Evolutionary conservation across 1,140 invertebrate species (phyloP), one percentile per base, ranked within the genome.

Genomic region (Calephelis virginiensis): DNA sequence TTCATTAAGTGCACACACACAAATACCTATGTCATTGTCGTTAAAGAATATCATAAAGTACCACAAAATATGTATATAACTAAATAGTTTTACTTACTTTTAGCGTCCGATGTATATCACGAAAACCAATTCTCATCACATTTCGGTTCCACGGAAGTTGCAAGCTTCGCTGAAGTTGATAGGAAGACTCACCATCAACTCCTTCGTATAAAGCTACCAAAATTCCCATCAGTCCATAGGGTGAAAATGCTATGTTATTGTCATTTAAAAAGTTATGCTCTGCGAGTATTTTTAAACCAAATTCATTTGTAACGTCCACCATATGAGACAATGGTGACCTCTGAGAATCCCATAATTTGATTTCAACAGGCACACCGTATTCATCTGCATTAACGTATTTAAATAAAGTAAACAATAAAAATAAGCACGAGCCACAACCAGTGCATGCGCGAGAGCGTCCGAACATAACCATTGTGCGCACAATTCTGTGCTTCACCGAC

Each of bases 231-330:
- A 96, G 82, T 0, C 96, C 95, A 45, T 96, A 96, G 5, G 96
- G 96, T 1, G 96, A 97, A 82, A 96, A 96, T 8, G 95, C 96
- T n/a, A 96, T 94, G 77, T 97, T 97, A 77, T 96, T 95, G n/a
- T 93, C 92, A 76, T 94, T 93, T 68, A 93, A 89, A 77, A 93
- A 93, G 66, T 93, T 93, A 77, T 94, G 93, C 86, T 95, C 94
- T 66, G 94, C 92, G 0, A 96, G 91, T 65, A 96, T 92, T 75
- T 93, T 94, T 62, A 95, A 89, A 64, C 95, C 95, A 37, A 96
- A 92, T 78, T 94, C 92, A 76, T 96, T 96, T 14, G 95, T 94
- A n/a, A 95, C 92, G 75, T 96, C 95, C 12, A 95, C 94, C 94
- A 97, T 96, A 48, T 95, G 90, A 66, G 95, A 93, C 45, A 94